Evolutionary conservation across 1,140 invertebrate species (phyloP).

Genomic region (Megathymus violae): DNA sequence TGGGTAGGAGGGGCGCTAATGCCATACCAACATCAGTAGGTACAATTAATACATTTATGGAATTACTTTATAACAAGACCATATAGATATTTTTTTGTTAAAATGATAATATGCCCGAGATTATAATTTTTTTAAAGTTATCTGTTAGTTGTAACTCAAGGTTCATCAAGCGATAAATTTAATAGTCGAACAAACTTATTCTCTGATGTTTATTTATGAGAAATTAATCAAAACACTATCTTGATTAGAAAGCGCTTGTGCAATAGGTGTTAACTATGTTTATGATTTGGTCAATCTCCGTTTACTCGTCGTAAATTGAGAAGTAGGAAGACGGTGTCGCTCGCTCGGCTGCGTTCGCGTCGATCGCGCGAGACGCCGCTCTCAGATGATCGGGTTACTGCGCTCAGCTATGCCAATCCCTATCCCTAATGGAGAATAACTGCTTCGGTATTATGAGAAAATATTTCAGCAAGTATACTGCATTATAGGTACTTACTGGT

Average conservation of each 20-base stretch:
- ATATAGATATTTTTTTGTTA: too few relatives aligned
- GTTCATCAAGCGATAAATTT: not conserved
- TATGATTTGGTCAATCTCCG: conserved; percentile 60
- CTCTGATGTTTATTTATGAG: not conserved
- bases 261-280: conserved; percentile 52
- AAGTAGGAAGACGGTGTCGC: conserved; percentile 71
- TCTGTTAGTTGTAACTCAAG: not conserved
- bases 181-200: not conserved
- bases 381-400: conserved; percentile 68
- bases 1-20: too few relatives aligned
- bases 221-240: conserved; percentile 19
- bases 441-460: conserved; percentile 62
- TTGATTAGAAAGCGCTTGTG: conserved; percentile 34
- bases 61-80: too few relatives aligned
- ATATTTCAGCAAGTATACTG: conserved; percentile 29
- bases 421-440: conserved; percentile 55
- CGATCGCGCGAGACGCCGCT: conserved; percentile 51
- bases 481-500: not conserved
- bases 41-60: too few relatives aligned
- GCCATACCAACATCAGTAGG: too few relatives aligned
- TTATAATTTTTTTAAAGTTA: too few relatives aligned
- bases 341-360: conserved; percentile 62
- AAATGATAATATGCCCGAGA: too few relatives aligned
- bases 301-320: conserved; percentile 64
- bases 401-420: conserved; percentile 56